These are phyloP conservation scores for Petrolisthes cinctipes DNA, from an alignment of 2,888 invertebrate genomes.

Conservation along the genomic window DNA sequence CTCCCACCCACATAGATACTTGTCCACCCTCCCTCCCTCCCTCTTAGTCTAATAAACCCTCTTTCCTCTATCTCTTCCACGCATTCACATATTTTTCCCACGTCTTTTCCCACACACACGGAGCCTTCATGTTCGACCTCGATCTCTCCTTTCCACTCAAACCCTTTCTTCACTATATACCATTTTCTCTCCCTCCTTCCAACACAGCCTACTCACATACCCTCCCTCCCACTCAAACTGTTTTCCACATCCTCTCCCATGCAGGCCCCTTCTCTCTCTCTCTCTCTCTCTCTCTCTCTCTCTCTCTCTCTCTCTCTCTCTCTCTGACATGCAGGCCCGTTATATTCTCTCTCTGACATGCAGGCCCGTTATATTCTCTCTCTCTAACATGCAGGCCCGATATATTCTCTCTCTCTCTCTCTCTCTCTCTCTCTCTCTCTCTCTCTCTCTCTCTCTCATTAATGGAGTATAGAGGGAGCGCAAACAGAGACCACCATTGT, in stretches of 20 bases:
- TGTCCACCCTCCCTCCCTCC: background rate
- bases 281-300: background rate
- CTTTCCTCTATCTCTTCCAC: background rate
- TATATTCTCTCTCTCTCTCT: background rate
- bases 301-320: background rate
- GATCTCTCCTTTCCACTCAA: background rate
- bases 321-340: background rate
- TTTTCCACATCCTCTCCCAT: background rate
- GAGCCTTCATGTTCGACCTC: background rate
- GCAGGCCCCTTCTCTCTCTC: background rate
- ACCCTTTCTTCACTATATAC: background rate
- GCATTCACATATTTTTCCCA: background rate
- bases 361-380: background rate
- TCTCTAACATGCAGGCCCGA: background rate
- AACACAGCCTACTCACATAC: background rate
- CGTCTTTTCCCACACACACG: background rate
- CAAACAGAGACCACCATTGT: background rate
- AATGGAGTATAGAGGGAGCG: no score
- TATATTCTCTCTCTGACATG: slow-evolving; percentile 3
- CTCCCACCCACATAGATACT: background rate
- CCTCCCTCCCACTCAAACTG: background rate
- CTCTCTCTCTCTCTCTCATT: no score
- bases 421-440: background rate
- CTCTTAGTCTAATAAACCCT: background rate
- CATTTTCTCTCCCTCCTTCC: background rate